Evolutionary conservation across 2,888 invertebrate species (phyloP), one percentile per base, ranked within the genome.

Genomic region (Agrypnus murinus): DNA sequence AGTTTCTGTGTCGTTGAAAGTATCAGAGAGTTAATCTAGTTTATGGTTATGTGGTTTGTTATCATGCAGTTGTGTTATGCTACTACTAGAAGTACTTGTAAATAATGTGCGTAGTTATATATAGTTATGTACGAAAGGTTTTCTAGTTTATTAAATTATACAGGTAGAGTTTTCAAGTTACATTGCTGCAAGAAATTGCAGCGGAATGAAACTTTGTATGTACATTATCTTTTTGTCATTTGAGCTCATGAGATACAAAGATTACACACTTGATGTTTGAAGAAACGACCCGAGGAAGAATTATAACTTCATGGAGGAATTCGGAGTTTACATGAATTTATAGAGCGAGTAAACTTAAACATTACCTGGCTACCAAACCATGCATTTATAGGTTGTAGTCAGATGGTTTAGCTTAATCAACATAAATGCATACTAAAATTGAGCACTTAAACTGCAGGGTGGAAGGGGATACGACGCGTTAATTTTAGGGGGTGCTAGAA

Each of bases 1-100:
- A 45, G 50, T 57, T 55, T 65, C 57, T 58, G 38, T 58, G 65
- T 46, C 65, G 57, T 65, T 46, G 65, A 65, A 65, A 65, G 63
- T 64, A 64, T 64, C 63, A 19, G 19, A 14, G 31, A 53, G 57
- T 46, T 65, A 65, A 65, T 65, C 65, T 65, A 57, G 19, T 55
- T 65, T 55, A 55, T 55, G 36, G 36, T 36, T 36, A 43, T 36
- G 62, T 48, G 50, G 62, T 45, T 60, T 36, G 32, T 60, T 63
- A 63, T 63, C 62, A 34, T 19, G 36, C 17, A 14, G 25, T 14
- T 5, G 40, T 40, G 12, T 43, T 43, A 10, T 57, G 38, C 38
- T 38, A 38, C 36, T 5, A n/a, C 25, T 25, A 25, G 25, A 3
- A 25, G 25, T 25, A 38, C 19, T 59, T n/a, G 31, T 45, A 19